Evolutionary conservation across 2,888 invertebrate genomes (phyloP), one percentile per base, ranked within the genome.

Genomic region (Netelia inedita): DNA sequence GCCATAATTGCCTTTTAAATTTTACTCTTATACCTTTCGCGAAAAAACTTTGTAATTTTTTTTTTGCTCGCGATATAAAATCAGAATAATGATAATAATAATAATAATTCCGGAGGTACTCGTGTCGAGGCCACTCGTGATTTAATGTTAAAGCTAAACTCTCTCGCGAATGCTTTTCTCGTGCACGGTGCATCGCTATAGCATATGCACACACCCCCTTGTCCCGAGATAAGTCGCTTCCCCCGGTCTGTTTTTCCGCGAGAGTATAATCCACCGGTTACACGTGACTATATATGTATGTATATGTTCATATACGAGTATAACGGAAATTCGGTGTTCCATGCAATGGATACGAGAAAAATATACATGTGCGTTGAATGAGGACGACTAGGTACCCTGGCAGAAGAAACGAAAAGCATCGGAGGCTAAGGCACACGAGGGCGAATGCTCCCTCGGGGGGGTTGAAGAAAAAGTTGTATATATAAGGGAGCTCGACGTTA

Each of bases 401-500:
- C 43, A 53, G 79, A 63, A 21, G 53, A 35, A 76, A 65, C 35
- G 50, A 59, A 53, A 35, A 55, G 50, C n/a, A 46, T 14, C 10
- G 11, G 14, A 10, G 53, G 46, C 65, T 16, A 66, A 41, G 5
- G 55, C 35, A 16, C 53, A 53, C 10, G n/a, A 46, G 46, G 46
- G 46, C 5, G 14, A 46, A 46, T 14, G 3, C 14, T 46, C 46
- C 3, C 46, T 46, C 5, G 11, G 46, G 46, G 46, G 3, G 46
- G 46, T 46, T 46, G 46, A 46, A 14, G 46, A 14, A 46, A 43
- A 46, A 46, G 46, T 46, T 46, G 11, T 14, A 46, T 46, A 14
- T 46, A 57, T 41, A 19, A 57, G 43, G 19, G n/a, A 65, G 72
- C 63, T 79, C 69, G 65, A 63, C 86, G 88, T 90, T 90, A 91